Evolutionary conservation across 2,888 invertebrate species (phyloP).

Genomic region (Byasa hedistus): DNA sequence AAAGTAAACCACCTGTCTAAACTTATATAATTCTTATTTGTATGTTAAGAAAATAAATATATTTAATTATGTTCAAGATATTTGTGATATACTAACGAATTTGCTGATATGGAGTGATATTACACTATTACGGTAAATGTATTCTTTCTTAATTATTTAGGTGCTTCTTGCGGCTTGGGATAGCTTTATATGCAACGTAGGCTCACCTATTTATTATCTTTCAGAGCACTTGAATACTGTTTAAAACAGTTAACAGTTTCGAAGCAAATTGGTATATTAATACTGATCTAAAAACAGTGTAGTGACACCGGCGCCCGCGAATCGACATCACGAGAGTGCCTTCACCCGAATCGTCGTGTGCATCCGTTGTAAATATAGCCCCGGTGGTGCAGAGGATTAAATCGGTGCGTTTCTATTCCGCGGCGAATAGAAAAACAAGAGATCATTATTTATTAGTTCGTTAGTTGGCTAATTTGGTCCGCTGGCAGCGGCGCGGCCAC

Average conservation of each 20-base stretch:
- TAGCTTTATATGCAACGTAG: too few species aligned
- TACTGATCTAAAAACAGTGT: constrained; percentile 21
- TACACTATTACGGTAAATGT: too few species aligned
- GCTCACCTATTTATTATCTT: too few species aligned
- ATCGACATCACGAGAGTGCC: constrained; percentile 70
- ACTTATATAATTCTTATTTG: too few species aligned
- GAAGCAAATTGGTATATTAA: background rate
- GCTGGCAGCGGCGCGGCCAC: constrained; percentile 72
- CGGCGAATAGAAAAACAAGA: constrained; percentile 78
- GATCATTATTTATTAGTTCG: constrained; percentile 80
- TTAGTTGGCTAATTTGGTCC: constrained; percentile 79
- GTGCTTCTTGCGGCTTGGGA: too few species aligned
- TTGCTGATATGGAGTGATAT: too few species aligned
- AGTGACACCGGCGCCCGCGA: constrained; percentile 65
- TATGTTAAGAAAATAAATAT: too few species aligned
- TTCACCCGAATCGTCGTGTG: constrained; percentile 77
- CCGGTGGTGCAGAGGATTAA: constrained; percentile 66
- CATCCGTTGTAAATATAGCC: constrained; percentile 66
- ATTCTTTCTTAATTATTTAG: too few species aligned
- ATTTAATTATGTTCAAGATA: too few species aligned
- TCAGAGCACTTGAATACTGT: background rate
- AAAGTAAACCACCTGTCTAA: background rate
- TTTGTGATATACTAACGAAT: too few species aligned
- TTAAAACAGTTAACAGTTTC: background rate
- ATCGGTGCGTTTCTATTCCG: constrained; percentile 74